Evolutionary conservation across 2,113 vertebrate genomes (phyloP), one percentile per base, ranked within the genome.

Genomic region (Mungos mungo): DNA sequence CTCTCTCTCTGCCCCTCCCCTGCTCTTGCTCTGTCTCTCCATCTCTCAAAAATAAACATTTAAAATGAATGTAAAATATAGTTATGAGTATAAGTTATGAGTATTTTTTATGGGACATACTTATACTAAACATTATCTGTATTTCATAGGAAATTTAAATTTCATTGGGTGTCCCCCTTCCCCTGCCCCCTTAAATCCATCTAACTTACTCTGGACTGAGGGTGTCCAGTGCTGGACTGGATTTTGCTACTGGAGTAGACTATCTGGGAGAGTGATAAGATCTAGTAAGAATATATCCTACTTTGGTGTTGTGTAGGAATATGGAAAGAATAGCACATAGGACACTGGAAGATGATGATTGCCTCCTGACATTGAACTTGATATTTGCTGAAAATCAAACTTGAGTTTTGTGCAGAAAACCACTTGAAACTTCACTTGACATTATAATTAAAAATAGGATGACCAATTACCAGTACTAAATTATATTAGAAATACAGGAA

Each of bases 351-450:
- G 10, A 19, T 72, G 60, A 18, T 23, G 50, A 11, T 31, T 71
- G 35, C 25, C 33, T 54, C 23, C 15, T 47, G n/a, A 18, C 2
- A 16, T 47, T 90, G n/a, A 94, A 19, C 33, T 77, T 66, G 23
- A n/a, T 21, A 86, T 50, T 81, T 88, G 54, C 29, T 90, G 41
- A 90, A 93, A 79, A 90, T 90, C 72, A 57, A 87, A 79, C 66
- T 63, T 90, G 45, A 41, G 5, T 23, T 88, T 68, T 90, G 11
- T 77, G 33, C 21, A 35, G 45, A 27, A 66, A 68, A 76, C 18
- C 15, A 80, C 27, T 2, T 29, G 60, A 71, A 84, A 69, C 18
- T 29, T 74, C 31, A 86, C 16, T 74, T 11, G 76, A 27, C 19
- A 31, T 60, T 89, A 12, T 81, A 41, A 65, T 77, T 85, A 89